Evolutionary conservation across 1,140 invertebrate genomes (phyloP), one percentile per base, ranked within the genome.

Genomic region (Helicoverpa zea): DNA sequence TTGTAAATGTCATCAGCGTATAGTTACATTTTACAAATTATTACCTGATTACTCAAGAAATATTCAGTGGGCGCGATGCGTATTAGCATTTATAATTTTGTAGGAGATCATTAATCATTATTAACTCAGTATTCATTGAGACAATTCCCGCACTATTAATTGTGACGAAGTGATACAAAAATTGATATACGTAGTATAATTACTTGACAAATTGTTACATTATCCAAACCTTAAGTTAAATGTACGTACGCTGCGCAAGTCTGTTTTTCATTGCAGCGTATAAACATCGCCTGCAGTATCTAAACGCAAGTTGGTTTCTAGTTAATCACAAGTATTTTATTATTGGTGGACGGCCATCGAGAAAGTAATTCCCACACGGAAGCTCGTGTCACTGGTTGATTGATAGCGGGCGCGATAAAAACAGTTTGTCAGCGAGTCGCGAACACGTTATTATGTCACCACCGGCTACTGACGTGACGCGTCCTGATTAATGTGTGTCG

Each of bases 391-490:
- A 83, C 75, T 81, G 43, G 75, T 86, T 92, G 91, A 94, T 92
- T 90, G 89, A 93, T 91, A 88, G 90, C 83, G 64, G 59, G 52
- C 52, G 54, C 63, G 76, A 90, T 88, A 91, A 93, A 91, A 93
- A 91, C 83, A 83, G 86, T 89, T 86, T 87, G 87, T 88, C 86
- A 85, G 74, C 79, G 81, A 81, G 80, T 84, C 79, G 83, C 81
- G 84, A 86, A 89, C 88, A 88, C 81, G 90, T 90, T 89, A 93
- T 94, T 91, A 93, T 92, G 91, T 93, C 89, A 91, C 87, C 85
- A 76, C 75, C 59, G 80, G 64, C 72, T 81, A 81, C 79, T 82
- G 85, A 85, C 80, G 83, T 83, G 87, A 87, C 84, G 83, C 79
- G 63, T 23, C 77, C 86, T 90, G 89, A 94, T 92, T 91, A 92